A percentile compares a stretch with the other conserved stretches of the same genome.
Evolutionary conservation across 2,113 vertebrate species (phyloP).

Genomic region (Fulica atra): DNA sequence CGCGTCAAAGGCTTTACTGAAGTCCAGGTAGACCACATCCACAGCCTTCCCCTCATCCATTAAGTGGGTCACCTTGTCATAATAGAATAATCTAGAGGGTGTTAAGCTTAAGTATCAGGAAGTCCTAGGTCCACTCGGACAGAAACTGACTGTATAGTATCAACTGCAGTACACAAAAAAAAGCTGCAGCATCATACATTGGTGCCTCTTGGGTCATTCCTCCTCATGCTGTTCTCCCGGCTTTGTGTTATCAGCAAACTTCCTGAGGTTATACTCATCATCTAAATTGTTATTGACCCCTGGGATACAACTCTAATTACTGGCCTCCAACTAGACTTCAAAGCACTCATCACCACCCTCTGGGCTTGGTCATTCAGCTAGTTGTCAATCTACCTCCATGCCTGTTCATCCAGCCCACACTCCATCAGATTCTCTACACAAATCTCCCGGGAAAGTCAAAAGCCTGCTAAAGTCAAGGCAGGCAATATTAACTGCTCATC

Average conservation of each 20-base stretch:
- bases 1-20: too few relatives aligned
- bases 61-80: too few relatives aligned
- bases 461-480: neutral
- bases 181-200: neutral
- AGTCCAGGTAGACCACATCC: too few relatives aligned
- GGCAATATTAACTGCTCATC: neutral
- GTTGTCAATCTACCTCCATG: neutral
- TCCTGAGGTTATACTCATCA: neutral
- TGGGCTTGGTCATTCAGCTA: neutral
- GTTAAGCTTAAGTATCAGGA: neutral
- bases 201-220: fast-evolving
- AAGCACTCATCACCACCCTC: neutral
- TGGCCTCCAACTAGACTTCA: neutral
- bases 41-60: too few relatives aligned
- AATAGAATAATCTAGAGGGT: neutral
- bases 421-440: neutral
- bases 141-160: neutral
- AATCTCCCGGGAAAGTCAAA: neutral
- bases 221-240: too few relatives aligned
- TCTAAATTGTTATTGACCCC: neutral
- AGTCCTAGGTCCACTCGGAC: neutral
- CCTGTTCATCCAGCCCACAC: neutral
- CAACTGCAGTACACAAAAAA: neutral
- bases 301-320: neutral
- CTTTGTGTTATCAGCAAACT: neutral